Percentiles rank a stretch among this genome's conserved stretches.
Conservation (phyloP, 2,797 vertebrate genomes). For the Podarcis lilfordi region DNA sequence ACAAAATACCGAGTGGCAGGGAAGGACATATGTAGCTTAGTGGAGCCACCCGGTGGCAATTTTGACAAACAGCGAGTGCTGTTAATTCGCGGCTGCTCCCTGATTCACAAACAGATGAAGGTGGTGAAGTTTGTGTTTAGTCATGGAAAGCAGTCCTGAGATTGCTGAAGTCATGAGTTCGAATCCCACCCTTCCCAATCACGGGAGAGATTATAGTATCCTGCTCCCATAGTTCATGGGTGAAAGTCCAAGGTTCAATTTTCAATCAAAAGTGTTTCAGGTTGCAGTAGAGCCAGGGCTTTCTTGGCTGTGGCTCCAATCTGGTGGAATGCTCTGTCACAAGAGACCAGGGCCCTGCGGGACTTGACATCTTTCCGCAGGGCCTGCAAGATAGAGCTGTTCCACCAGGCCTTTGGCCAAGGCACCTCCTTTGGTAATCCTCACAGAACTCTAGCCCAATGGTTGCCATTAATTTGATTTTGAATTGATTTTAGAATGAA, state of each 20-base stretch:
- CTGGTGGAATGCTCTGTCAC: too few species aligned
- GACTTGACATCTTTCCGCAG: too few species aligned
- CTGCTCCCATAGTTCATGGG: too few species aligned
- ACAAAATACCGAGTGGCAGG: background rate
- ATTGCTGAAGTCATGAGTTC: background rate
- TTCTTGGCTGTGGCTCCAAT: too few species aligned
- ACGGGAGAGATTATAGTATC: background rate
- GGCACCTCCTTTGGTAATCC: too few species aligned
- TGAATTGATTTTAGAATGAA: too few species aligned
- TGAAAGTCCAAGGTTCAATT: background rate
- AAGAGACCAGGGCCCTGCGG: too few species aligned
- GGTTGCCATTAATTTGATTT: too few species aligned
- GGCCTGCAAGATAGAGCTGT: too few species aligned
- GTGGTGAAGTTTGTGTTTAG: background rate
- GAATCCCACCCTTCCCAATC: background rate
- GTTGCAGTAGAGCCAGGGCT: background rate
- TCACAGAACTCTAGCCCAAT: too few species aligned
- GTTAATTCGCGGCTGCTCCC: background rate
- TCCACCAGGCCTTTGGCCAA: too few species aligned
- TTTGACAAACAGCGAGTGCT: background rate
- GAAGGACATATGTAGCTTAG: background rate
- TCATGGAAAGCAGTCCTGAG: background rate
- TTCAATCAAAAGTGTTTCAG: background rate
- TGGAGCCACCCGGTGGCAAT: conserved; percentile 20
- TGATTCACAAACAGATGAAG: background rate